Evolutionary conservation across 2,113 vertebrate genomes (phyloP).

Genomic region (Dipodomys merriami): DNA sequence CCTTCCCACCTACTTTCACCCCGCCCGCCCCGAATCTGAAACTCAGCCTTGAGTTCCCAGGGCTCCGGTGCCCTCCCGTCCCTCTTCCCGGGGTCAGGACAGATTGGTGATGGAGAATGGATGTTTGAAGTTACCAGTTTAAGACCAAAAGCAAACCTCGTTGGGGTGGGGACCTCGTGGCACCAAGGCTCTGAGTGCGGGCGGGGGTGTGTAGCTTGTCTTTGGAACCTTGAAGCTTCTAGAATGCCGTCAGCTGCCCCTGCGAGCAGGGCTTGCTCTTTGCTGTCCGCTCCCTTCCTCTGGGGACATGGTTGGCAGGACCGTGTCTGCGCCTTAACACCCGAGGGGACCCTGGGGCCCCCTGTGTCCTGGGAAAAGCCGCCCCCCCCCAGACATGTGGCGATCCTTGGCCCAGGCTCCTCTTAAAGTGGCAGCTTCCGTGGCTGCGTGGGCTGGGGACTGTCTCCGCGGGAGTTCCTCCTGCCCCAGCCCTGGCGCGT

Average conservation of each 20-base stretch:
- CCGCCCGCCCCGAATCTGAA: not conserved
- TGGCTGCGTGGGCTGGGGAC: slow-evolving; percentile 70
- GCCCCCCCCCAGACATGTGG: slow-evolving; percentile 45
- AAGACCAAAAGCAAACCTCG: not conserved
- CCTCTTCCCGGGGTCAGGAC: not conserved
- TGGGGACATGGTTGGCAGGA: slow-evolving; percentile 20
- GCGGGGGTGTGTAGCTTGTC: not conserved
- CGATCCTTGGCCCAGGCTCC: slow-evolving; percentile 61
- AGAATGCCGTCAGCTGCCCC: too few species aligned
- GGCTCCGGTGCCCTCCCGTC: too few species aligned
- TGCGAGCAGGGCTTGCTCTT: not conserved
- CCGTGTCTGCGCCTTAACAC: slow-evolving; percentile 49
- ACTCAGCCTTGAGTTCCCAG: not conserved
- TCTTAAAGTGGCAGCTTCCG: slow-evolving; percentile 61
- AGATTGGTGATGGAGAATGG: slow-evolving; percentile 34
- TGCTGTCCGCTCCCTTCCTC: not conserved
- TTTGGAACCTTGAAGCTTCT: not conserved
- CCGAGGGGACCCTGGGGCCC: not conserved
- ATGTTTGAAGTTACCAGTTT: not conserved
- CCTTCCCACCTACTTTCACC: too few species aligned
- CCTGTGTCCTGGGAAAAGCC: not conserved
- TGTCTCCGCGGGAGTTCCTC: slow-evolving; percentile 59
- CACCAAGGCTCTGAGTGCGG: not conserved
- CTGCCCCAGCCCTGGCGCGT: slow-evolving; percentile 52
- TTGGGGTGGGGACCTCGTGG: not conserved